Base-by-base conservation (phyloP, 2,888 invertebrate genomes). In the Apeira syringaria region DNA sequence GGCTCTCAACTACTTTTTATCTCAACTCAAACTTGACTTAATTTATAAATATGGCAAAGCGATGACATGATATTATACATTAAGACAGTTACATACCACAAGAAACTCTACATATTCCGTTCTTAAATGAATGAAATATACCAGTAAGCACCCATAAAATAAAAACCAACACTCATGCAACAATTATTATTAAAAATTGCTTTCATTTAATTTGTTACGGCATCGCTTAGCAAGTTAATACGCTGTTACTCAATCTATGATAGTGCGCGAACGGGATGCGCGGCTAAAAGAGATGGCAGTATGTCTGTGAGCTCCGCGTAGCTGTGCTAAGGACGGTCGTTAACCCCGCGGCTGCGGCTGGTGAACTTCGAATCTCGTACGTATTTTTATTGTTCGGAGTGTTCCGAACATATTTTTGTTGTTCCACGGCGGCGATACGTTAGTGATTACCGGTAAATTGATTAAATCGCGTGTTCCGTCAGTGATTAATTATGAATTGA, bases 311-410 rank as follows among this genome's bases (percentile, higher is more conserved):
- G 81, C 64, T 66, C 68, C 79, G 74, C 74, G 71, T 79, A 76
- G 78, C 74, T 74, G 77, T 78, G 83, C 79, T 89, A 89, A 89
- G 89, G 89, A 89, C 89, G 89, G 89, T 88, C 86, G 89, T 85
- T 86, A 86, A 70, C 84, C 87, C 81, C 80, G 72, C 74, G 67
- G 59, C 83, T 83, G 72, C 86, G 86, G 84, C 85, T 71, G 78
- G 78, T 89, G 87, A 89, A 88, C 89, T 88, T 82, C 86, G 74
- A 86, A 89, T 84, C 78, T 79, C 77, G 78, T 79, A 80, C 77
- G 76, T 77, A 77, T 64, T 71, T 70, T 71, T 71, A 65, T 70
- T 70, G 64, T 67, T 58, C 38, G 57, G 18, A 20, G 20, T 11
- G 28, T 56, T 43, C 43, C 36, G 54, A 46, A 39, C 34, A 56